A percentile compares a stretch with the other conserved stretches of the same genome.
Evolutionary conservation across 2,797 vertebrate genomes (phyloP).

Genomic region (Buphagus erythrorhynchus): DNA sequence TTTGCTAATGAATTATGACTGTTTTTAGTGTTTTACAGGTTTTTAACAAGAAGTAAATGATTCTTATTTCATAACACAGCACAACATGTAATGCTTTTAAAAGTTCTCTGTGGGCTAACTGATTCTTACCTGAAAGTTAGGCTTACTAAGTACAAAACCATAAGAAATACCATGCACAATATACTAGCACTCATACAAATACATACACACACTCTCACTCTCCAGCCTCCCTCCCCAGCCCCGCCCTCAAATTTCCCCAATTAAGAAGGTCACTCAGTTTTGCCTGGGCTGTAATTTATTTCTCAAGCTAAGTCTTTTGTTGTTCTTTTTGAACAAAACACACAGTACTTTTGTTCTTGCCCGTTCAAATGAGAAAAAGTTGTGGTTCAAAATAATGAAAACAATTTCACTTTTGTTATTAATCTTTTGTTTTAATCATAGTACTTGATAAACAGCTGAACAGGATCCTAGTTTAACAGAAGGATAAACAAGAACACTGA

Average conservation of each 20-base stretch:
- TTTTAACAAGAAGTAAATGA: conserved; percentile 1
- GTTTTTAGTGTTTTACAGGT: conserved; percentile 17
- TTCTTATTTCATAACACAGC: neutral
- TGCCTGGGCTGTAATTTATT: conserved; percentile 38
- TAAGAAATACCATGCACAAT: neutral
- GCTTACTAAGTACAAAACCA: conserved; percentile 39
- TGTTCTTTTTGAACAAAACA: neutral
- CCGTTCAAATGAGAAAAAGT: conserved; percentile 46
- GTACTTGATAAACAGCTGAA: conserved; percentile 72
- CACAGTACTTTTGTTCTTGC: conserved; percentile 65
- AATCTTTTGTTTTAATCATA: conserved; percentile 70
- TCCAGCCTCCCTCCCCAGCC: neutral
- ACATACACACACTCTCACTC: neutral
- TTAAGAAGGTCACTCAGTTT: conserved; percentile 56
- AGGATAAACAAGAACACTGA: conserved; percentile 66
- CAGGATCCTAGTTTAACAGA: conserved; percentile 70
- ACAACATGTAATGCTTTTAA: neutral
- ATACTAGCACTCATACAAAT: neutral
- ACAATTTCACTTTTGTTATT: conserved; percentile 68
- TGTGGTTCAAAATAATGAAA: conserved; percentile 68
- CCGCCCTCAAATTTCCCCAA: conserved; percentile 45
- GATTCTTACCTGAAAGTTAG: conserved; percentile 51
- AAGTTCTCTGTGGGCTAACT: neutral
- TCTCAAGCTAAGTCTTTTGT: conserved; percentile 28
- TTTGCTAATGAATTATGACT: conserved; percentile 34